Evolutionary conservation across 2,113 vertebrate species (phyloP).

Genomic region (Sander lucioperca): DNA sequence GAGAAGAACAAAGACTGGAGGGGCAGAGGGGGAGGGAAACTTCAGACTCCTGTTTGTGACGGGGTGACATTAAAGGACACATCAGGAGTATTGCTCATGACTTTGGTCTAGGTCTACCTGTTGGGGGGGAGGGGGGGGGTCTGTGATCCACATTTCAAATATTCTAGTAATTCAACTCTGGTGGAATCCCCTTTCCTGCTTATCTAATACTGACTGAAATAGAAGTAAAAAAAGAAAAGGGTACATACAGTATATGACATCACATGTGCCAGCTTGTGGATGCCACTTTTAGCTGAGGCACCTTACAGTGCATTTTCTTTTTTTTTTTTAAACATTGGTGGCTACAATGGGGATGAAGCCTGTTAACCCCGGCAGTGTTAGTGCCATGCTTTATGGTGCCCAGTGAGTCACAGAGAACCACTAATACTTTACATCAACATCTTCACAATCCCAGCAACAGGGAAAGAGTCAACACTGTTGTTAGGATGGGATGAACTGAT

Average conservation of each 20-base stretch:
- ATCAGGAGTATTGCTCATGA: slow-evolving; percentile 71
- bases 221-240: slow-evolving; percentile 37
- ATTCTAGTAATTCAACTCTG: slow-evolving; percentile 3
- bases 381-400: slow-evolving; percentile 60
- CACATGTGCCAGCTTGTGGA: slow-evolving; percentile 73
- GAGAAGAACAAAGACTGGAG: slow-evolving; percentile 10
- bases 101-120: slow-evolving; percentile 60
- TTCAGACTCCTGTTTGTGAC: slow-evolving; percentile 47
- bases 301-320: slow-evolving; percentile 61
- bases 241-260: slow-evolving; percentile 64
- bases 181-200: slow-evolving; percentile 29
- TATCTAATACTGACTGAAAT: slow-evolving; percentile 37
- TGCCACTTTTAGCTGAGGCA: slow-evolving; percentile 67
- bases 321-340: slow-evolving; percentile 39
- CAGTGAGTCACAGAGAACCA: slow-evolving; percentile 58
- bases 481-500: slow-evolving; percentile 12
- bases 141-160: slow-evolving; percentile 1
- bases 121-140: neutral
- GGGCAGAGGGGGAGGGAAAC: slow-evolving; percentile 17
- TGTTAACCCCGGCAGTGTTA: slow-evolving; percentile 60
- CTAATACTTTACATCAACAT: slow-evolving; percentile 48
- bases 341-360: slow-evolving; percentile 64
- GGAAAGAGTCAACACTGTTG: slow-evolving; percentile 3
- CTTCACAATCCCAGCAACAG: slow-evolving; percentile 49
- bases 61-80: slow-evolving; percentile 51